Conservation (phyloP, 2,888 invertebrate genomes). For the Apamea crenata region DNA sequence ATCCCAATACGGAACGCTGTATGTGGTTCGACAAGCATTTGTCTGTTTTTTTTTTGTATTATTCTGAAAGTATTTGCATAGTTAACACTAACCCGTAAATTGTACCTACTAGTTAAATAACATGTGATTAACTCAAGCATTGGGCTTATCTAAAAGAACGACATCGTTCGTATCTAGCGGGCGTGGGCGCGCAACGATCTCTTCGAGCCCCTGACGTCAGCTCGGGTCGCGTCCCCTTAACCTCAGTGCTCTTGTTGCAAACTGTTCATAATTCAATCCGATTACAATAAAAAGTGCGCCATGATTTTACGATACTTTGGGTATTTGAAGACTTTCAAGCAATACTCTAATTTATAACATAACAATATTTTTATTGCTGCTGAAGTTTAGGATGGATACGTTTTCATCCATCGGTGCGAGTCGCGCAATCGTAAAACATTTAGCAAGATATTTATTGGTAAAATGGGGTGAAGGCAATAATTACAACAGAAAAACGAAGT, state of each 20-base stretch:
- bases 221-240: conserved; percentile 81
- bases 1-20: not conserved
- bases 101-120: conserved; percentile 45
- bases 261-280: conserved; percentile 72
- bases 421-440: not conserved
- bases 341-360: not conserved
- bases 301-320: conserved; percentile 42
- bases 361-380: not conserved
- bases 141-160: conserved; percentile 75
- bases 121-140: conserved; percentile 67
- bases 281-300: conserved; percentile 73
- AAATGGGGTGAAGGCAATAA: not conserved
- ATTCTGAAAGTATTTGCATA: conserved; percentile 1
- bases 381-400: conserved; percentile 6
- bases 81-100: conserved; percentile 10
- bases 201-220: conserved; percentile 75
- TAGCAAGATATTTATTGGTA: not conserved
- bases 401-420: not conserved
- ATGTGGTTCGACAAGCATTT: not conserved
- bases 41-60: not conserved
- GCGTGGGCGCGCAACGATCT: conserved; percentile 72
- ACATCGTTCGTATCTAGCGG: conserved; percentile 78
- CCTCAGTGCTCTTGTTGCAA: conserved; percentile 78
- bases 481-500: not conserved
- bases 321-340: conserved; percentile 6